Evolutionary conservation across 2,888 invertebrate species (phyloP), one percentile per base, ranked within the genome.

Genomic region (Gryllus longicercus): DNA sequence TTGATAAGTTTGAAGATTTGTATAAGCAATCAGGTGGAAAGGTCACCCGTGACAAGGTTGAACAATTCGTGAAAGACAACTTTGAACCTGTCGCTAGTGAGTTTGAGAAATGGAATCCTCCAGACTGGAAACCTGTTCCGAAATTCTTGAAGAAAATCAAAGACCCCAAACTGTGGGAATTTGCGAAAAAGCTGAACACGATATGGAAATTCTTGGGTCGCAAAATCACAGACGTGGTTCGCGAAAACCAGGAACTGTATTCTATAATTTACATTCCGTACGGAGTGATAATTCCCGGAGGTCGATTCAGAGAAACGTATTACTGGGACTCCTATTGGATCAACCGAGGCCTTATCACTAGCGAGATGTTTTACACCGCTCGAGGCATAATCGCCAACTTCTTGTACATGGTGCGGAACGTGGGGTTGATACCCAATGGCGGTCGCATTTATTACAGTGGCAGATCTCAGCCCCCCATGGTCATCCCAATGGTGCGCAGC

Each of bases 281-380:
- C 86, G 93, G 94, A 18, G 93, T 95, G 3, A 93, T 95, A 83
- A 93, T 97, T 0, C 98, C 98, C n/a, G 91, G 94, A 83, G 90
- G 96, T 82, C 84, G 96, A 85, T 91, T 96, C 88, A 87, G 89
- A 84, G 94, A 93, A 85, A 88, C 93, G 79, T 96, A 95, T 86
- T 96, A 96, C 85, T 96, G 96, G 96, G 96, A 96, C 85, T 92
- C 95, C 0, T 96, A 93, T 86, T 96, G 96, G 95, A 94, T 95
- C 79, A 89, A 96, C 76, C 92, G 93, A 85, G 96, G 96, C 0
- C 88, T 96, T 4, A 87, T 96, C 1, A 88, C 93, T 14, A 93
- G 93, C 81, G 94, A 92, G 82, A 95, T 96, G 95, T 86, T 89
- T 16, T 87, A 89, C 8, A 95, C 95, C 0, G 94, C 90, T 0